Evolutionary conservation across 2,797 vertebrate genomes (phyloP).

Genomic region (Sebastes iracundus): DNA sequence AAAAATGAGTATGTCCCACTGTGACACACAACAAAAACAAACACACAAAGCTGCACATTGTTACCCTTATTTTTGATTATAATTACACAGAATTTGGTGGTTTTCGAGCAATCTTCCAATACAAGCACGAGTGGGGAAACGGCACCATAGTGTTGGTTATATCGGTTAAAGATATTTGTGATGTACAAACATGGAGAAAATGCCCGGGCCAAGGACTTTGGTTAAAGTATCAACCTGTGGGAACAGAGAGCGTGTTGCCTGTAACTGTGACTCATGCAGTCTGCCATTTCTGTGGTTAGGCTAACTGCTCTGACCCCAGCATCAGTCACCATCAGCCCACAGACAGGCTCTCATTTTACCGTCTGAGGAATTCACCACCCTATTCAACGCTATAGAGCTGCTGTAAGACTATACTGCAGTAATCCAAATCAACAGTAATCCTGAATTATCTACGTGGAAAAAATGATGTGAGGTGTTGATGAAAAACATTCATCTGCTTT

Average conservation of each 20-base stretch:
- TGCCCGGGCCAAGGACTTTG: not conserved
- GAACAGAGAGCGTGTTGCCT: conserved; percentile 41
- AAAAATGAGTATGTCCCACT: not conserved
- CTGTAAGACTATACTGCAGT: conserved; percentile 15
- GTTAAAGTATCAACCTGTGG: conserved; percentile 50
- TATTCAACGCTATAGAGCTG: conserved; percentile 12
- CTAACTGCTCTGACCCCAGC: conserved; percentile 67
- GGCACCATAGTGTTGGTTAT: not conserved
- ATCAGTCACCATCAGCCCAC: conserved; percentile 74
- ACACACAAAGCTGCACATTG: not conserved
- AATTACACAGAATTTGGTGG: not conserved
- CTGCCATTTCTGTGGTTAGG: conserved; percentile 61
- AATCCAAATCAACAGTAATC: conserved; percentile 21
- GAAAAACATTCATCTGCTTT: not conserved
- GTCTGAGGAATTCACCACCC: conserved; percentile 51
- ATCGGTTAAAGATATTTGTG: not conserved
- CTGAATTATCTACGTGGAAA: not conserved
- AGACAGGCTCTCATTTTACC: conserved; percentile 64
- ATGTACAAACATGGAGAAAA: conserved; percentile 11
- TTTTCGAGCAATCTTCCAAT: not conserved
- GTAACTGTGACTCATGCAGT: conserved; percentile 67
- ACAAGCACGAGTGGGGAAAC: not conserved
- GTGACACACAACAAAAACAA: not conserved
- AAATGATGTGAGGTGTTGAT: not conserved
- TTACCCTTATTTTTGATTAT: not conserved